Base-by-base conservation (phyloP, 2,888 invertebrate genomes). In the Eilema caniola region DNA sequence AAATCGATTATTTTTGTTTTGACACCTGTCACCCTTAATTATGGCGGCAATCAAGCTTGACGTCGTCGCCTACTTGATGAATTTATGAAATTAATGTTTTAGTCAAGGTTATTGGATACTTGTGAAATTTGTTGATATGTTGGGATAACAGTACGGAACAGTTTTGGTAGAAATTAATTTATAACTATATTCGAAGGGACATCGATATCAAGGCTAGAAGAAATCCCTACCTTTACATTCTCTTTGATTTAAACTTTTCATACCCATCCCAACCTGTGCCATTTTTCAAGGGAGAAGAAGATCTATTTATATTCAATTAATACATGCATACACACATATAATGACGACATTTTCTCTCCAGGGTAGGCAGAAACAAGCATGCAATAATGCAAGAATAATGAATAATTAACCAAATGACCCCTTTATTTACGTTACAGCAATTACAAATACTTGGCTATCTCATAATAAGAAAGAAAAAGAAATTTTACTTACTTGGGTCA, bases 21-120 rank as follows among this genome's bases (percentile, higher is more conserved):
- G 76, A 80, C 76, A 74, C 53, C 67, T 73, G 72, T 74, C 78
- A 80, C 59, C 71, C 67, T 33, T 53, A 71, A 64, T 73, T 65
- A 24, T 60, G 63, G 70, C 68, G 62, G 74, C 60, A 67, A 71
- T 62, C 64, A n/a, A 12, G 8, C 16, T 41, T 24, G 24, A n/a
- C 47, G n/a, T 25, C 23, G 11, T 23, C 53, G 10, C 53, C 28
- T 64, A 64, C 33, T 56, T 33, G 56, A 31, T 56, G 56, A 23
- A 14, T 31, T 56, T 28, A 53, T 65, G 53, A 59, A 56, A 31
- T 56, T 14, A 56, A 65, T 56, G 31, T 65, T 65, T 56, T 65
- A 3, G 14, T 23, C 12, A 65, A 56, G 56, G 53, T 65, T 53
- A 11, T 65, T 56, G 25, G 20, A 16, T 56, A n/a, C 10, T n/a